Evolutionary conservation across 2,888 invertebrate species (phyloP).

Genomic region (Calameuta filiformis): DNA sequence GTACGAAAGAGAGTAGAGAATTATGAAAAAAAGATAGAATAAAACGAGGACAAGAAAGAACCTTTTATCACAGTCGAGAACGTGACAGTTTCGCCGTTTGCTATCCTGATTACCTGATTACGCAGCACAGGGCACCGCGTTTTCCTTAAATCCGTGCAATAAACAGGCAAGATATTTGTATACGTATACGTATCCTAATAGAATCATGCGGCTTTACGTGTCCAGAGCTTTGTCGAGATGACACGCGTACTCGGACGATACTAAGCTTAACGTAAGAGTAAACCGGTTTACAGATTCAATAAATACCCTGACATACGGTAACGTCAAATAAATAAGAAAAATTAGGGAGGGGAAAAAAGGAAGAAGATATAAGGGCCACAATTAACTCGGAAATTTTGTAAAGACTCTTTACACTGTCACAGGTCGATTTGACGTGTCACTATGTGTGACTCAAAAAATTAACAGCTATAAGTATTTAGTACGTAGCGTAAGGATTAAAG

Average conservation of each 20-base stretch:
- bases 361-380: neutral
- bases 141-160: neutral
- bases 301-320: slow-evolving; percentile 31
- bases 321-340: slow-evolving; percentile 44
- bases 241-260: neutral
- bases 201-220: neutral
- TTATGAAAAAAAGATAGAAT: neutral
- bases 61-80: slow-evolving; percentile 42
- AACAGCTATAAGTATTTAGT: neutral
- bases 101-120: neutral
- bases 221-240: neutral
- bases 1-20: slow-evolving; percentile 29
- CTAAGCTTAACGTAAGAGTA: neutral
- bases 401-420: neutral
- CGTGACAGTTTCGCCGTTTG: slow-evolving; percentile 15
- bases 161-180: neutral
- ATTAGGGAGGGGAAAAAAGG: neutral
- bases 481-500: neutral
- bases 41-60: neutral
- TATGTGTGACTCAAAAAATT: neutral
- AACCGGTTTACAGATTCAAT: slow-evolving; percentile 24
- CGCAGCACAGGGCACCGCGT: neutral
- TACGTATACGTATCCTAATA: neutral
- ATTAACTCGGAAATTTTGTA: neutral
- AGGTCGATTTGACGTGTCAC: neutral